Evolutionary conservation across 2,888 invertebrate species (phyloP).

Genomic region (Hirtodrosophila duncani): DNA sequence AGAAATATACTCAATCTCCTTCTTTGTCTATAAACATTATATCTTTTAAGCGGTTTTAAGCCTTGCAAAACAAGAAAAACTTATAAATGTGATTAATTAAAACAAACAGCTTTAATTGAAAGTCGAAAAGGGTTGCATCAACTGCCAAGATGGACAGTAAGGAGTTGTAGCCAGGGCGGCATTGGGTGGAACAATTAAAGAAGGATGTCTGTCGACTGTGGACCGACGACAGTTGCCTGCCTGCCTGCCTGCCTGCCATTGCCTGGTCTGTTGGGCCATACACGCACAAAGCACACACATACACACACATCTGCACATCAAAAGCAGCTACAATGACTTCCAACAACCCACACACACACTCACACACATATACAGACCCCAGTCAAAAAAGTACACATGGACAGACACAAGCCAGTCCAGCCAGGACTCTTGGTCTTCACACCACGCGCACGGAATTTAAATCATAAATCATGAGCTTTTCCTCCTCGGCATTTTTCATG

Average conservation of each 20-base stretch:
- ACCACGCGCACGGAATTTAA: slow-evolving; percentile 69
- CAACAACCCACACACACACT: slow-evolving; percentile 26
- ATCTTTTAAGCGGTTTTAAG: slow-evolving; percentile 9
- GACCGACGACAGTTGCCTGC: slow-evolving; percentile 19
- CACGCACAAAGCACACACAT: too few species aligned
- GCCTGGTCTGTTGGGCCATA: too few species aligned
- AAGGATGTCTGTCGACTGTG: slow-evolving; percentile 45
- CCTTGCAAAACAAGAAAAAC: slow-evolving; percentile 46
- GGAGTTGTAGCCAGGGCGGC: slow-evolving; percentile 1
- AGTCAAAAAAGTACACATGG: slow-evolving; percentile 8
- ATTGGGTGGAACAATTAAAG: slow-evolving; percentile 55
- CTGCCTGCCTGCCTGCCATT: slow-evolving; percentile 29
- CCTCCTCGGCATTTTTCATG: slow-evolving; percentile 63
- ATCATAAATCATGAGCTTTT: slow-evolving; percentile 77
- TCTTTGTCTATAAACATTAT: background rate
- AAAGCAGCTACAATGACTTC: slow-evolving; percentile 48
- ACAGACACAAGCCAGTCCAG: slow-evolving; percentile 5
- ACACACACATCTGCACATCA: too few species aligned
- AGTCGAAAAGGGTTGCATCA: slow-evolving; percentile 19
- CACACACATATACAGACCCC: slow-evolving; percentile 32
- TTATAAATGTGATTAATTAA: slow-evolving; percentile 68
- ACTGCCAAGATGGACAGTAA: slow-evolving; percentile 10
- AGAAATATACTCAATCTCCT: too few species aligned
- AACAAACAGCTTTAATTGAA: slow-evolving; percentile 63
- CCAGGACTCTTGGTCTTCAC: slow-evolving; percentile 46